phyloP scores from a whole-genome alignment of 2,888 invertebrate genomes.

The Megaustenia siamemsis region DNA sequence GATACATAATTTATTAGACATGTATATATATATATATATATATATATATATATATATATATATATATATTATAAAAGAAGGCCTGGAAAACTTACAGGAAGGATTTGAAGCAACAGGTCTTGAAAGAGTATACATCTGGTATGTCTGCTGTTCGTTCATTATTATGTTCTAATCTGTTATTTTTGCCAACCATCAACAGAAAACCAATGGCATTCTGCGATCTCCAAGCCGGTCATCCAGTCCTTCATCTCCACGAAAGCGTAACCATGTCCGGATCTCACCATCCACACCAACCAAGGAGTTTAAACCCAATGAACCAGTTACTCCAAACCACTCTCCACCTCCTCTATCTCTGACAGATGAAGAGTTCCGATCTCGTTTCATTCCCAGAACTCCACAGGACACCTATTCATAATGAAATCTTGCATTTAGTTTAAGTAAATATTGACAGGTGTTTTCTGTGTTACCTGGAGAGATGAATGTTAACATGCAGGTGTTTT shows the following conservation, averaged over 20 bases:
- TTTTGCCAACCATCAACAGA: conserved; percentile 49
- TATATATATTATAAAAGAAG: not conserved
- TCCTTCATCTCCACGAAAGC: conserved; percentile 52
- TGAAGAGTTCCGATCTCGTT: conserved; percentile 68
- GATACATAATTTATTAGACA: too few relatives aligned
- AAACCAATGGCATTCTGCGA: conserved; percentile 56
- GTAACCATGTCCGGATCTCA: conserved; percentile 58
- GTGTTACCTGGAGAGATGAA: not conserved
- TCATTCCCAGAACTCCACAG: conserved; percentile 59
- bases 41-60: not conserved
- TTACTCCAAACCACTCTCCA: conserved; percentile 57
- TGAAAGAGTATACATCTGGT: too few relatives aligned
- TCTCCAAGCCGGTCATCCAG: conserved; percentile 49
- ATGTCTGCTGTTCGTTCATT: too few relatives aligned
- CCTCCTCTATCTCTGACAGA: conserved; percentile 67
- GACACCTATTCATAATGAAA: conserved; percentile 14
- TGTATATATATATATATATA: too few relatives aligned
- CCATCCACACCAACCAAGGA: conserved; percentile 55
- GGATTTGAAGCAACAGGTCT: too few relatives aligned
- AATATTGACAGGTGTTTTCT: too few relatives aligned
- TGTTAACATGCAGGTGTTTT: too few relatives aligned
- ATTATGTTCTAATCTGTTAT: not conserved
- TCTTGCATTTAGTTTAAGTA: not conserved
- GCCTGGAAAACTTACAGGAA: too few relatives aligned
- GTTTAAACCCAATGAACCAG: conserved; percentile 34